Evolutionary conservation across 2,888 invertebrate species (phyloP), one percentile per base, ranked within the genome.

Genomic region (Andrena hattorfiana): DNA sequence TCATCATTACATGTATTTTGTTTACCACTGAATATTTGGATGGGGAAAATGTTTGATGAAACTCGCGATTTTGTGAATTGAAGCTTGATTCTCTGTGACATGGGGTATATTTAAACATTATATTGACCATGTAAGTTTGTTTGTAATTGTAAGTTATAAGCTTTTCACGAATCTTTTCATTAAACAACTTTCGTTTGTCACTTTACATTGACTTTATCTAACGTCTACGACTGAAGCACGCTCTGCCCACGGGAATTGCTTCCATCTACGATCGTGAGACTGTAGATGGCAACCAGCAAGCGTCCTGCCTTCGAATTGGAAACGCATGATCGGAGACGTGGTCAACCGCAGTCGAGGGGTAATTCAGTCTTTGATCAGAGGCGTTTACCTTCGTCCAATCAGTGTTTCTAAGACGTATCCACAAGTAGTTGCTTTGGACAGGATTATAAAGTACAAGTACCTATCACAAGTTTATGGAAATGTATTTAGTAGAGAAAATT

Each of bases 301-400:
- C 35, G 48, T 60, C 7, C 26, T 42, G 26, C 32, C 16, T 32
- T 30, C 48, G 49, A 49, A 71, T 77, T 77, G 71, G 73, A 6
- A 48, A 51, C 67, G 63, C 62, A 77, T 74, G 77, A 63, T 60
- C 68, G 63, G 26, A 69, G 59, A 77, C 26, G 64, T 71, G 64
- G 35, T 63, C 42, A 49, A 71, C 49, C 70, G 66, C 77, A 68
- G 56, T 42, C 64, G 5, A n/a, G 28, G 71, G 67, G 63, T 62
- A 81, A 70, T 72, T 56, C 30, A 68, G 67, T 71, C 77, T 77
- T 73, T 81, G 74, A 81, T 84, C 83, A 81, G 42, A 68, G n/a
- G 51, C 59, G 62, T 72, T 60, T 16, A 35, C 74, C 20, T 77
- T 63, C 28, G 51, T 51, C 59, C 62, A 71, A 28, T 23, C 26